Conservation (phyloP, 2,113 vertebrate genomes). For the Rhizomys pruinosus region DNA sequence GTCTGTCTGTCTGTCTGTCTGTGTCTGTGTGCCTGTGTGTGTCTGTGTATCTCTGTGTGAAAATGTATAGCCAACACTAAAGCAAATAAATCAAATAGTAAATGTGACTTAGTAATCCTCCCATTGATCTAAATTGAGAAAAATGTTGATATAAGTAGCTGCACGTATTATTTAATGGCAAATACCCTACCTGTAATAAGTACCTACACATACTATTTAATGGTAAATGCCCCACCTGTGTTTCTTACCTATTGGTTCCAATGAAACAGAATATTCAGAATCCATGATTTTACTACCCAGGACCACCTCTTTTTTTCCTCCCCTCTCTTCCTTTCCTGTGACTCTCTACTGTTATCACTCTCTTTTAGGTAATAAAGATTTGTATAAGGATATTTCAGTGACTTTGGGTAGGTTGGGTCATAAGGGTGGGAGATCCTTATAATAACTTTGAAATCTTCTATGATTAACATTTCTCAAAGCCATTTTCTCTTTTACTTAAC, state of each 20-base stretch:
- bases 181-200: not conserved
- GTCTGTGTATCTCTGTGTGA: not conserved
- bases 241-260: not conserved
- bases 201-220: not conserved
- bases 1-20: not conserved
- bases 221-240: not conserved
- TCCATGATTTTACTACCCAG: not conserved
- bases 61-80: not conserved
- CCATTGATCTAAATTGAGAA: not conserved
- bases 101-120: not conserved
- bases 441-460: not conserved
- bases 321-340: not conserved
- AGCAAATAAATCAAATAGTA: not conserved
- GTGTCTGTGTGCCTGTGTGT: not conserved
- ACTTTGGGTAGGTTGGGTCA: not conserved
- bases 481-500: conserved; percentile 19
- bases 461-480: not conserved
- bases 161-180: not conserved
- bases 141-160: not conserved
- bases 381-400: not conserved
- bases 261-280: conserved; percentile 18
- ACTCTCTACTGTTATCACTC: not conserved
- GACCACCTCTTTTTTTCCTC: not conserved
- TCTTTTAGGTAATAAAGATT: not conserved
- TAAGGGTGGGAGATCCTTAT: not conserved